Base-by-base conservation (phyloP, 2,113 vertebrate genomes). In the human (Homo sapiens) region DNA sequence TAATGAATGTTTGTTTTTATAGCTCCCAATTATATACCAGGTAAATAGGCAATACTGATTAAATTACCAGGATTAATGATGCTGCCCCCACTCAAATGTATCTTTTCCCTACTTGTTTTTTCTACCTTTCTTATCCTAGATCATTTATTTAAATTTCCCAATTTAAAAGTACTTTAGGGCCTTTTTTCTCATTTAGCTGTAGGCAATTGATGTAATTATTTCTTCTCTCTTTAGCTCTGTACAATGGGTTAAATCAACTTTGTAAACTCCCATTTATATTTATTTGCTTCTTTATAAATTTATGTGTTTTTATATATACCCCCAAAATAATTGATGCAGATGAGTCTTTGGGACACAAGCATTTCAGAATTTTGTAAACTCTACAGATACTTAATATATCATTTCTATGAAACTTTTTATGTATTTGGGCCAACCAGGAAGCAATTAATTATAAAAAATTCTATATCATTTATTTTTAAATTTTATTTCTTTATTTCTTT, bases 301-400 rank as follows among this genome's bases (percentile, higher is more conserved):
- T 84, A 85, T 70, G 18, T 59, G 40, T 92, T 83, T 97, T 90
- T 94, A 72, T 61, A 5, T 82, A 68, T 0, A 35, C 6, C 22
- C n/a, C 88, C 83, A 73, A 45, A 95, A 64, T 61, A 96, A 73
- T 73, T 13, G 48, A 95, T 68, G 20, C 3, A 95, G 1, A 18
- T 80, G 27, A 40, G 1, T 75, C 22, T 92, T 82, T 92, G 38
- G 38, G 32, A 93, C 35, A 92, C 72, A 90, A 6, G 30, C 38
- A 90, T 79, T 87, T 94, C 52, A 80, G 48, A 13, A 79, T 96
- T 92, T 87, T 95, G 12, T 40, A 86, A 83, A 92, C 8, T 72
- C 40, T 75, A 86, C 32, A 86, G 8, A 82, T 94, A 84, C 88
- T 87, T 75, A 78, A 95, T 70, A 75, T 52, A 27, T 57, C 23